Percentiles rank a stretch among this genome's conserved stretches.
These are phyloP conservation scores for Acleris cristana DNA, from an alignment of 2,888 invertebrate genomes.

Conservation along the genomic window DNA sequence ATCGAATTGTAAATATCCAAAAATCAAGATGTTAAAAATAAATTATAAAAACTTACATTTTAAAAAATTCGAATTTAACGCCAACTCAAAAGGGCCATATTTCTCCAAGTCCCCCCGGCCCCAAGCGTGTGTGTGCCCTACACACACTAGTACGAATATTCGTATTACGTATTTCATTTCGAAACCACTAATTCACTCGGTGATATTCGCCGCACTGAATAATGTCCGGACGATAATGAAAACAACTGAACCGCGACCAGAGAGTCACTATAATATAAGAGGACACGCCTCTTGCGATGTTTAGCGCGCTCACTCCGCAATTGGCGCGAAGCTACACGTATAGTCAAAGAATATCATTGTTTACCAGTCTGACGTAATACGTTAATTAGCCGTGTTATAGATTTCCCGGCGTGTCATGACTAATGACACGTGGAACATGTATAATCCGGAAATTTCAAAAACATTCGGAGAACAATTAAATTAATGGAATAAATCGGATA, in stretches of 20 bases:
- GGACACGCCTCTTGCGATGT: conserved; percentile 16
- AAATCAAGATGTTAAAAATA: neutral
- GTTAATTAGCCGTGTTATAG: no score
- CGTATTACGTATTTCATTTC: conserved; percentile 38
- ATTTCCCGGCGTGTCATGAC: no score
- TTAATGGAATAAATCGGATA: no score
- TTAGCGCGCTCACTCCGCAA: no score
- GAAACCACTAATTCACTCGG: conserved; percentile 22
- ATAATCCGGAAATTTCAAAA: no score
- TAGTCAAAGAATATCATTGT: no score
- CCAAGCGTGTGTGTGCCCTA: conserved; percentile 47
- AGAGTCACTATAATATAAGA: conserved; percentile 18
- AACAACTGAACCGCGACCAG: conserved; percentile 13
- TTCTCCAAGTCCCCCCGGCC: conserved; percentile 66
- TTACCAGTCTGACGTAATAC: no score
- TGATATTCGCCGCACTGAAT: conserved; percentile 21
- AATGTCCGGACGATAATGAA: conserved; percentile 11
- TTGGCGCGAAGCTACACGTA: no score
- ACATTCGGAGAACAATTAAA: no score
- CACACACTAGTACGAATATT: conserved; percentile 42
- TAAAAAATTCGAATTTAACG: conserved; percentile 60
- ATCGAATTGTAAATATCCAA: no score
- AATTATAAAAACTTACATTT: conserved; percentile 62
- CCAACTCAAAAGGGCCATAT: conserved; percentile 69
- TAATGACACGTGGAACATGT: no score